phyloP scores from a whole-genome alignment of 2,797 vertebrate genomes.

The Coluber constrictor region DNA sequence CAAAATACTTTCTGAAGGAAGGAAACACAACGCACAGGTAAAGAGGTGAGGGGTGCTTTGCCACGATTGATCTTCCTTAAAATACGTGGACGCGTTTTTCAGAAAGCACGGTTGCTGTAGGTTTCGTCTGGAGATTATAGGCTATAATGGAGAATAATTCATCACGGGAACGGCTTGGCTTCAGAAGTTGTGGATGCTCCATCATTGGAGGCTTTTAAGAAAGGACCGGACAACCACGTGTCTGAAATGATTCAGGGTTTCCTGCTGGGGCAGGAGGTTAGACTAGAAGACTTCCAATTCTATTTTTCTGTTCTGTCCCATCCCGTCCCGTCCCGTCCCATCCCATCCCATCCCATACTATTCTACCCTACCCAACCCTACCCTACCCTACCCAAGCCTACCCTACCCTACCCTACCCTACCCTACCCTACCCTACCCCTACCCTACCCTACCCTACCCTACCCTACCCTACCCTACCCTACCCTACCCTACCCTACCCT shows the following conservation, averaged over 20 bases:
- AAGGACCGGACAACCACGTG: too few relatives aligned
- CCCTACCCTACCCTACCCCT: too few relatives aligned
- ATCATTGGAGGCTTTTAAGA: too few relatives aligned
- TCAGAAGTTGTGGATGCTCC: background rate
- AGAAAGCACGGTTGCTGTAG: background rate
- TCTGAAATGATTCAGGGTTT: too few relatives aligned
- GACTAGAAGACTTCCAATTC: background rate
- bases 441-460: too few relatives aligned
- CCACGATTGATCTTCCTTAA: background rate
- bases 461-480: background rate
- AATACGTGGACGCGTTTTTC: background rate
- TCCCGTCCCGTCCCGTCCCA: too few relatives aligned
- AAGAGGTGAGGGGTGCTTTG: background rate
- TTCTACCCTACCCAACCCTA: too few relatives aligned
- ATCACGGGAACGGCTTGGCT: background rate
- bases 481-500: too few relatives aligned
- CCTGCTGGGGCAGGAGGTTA: too few relatives aligned
- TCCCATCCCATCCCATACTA: too few relatives aligned
- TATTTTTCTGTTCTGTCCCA: background rate
- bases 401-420: too few relatives aligned
- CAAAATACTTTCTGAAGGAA: constrained; percentile 91
- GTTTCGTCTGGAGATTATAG: background rate
- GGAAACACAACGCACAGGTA: background rate
- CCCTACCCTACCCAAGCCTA: too few relatives aligned
- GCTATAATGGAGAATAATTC: background rate